Evolutionary conservation across 2,888 invertebrate species (phyloP), one percentile per base, ranked within the genome.

Genomic region (Phragmatobia fuliginosa): DNA sequence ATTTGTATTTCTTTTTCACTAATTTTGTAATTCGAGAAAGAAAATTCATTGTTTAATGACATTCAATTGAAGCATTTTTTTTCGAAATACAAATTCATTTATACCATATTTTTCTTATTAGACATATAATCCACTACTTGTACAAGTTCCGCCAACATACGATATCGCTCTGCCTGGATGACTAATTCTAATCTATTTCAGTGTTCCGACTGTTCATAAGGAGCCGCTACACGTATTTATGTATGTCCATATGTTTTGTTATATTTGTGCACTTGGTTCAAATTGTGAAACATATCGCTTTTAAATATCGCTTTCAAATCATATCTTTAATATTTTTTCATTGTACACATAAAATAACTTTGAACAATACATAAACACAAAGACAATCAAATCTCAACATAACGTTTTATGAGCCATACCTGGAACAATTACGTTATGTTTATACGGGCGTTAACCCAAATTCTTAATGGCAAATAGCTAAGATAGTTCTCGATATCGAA

Each of bases 111-210:
- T n/a, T n/a, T n/a, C n/a, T n/a, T n/a, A n/a, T 67, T 45, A 63
- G 63, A 38, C 25, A 38, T 60, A 64, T 36, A 67, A 70, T 75
- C 71, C 62, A 58, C 74, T 77, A 75, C 68, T 76, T 73, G 66
- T 71, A 74, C 77, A 74, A 76, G 73, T 78, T 73, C 67, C 62
- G 61, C 68, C 60, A 70, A 72, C 56, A 67, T 70, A 62, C 70
- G 65, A 68, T 68, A 45, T 66, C 72, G 67, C 71, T 66, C 70
- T 75, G 72, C 71, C 74, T 76, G 74, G 83, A 83, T 91, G 90
- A 91, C 89, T 90, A 91, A 91, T 79, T 84, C 83, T 83, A 78
- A 78, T 88, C 88, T 90, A 90, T 90, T 90, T 88, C 84, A 87
- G 90, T 84, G 83, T 81, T 77, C 82, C 79, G 81, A 72, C 75